Evolutionary conservation across 2,888 invertebrate genomes (phyloP).

Genomic region (Elysia crispata): DNA sequence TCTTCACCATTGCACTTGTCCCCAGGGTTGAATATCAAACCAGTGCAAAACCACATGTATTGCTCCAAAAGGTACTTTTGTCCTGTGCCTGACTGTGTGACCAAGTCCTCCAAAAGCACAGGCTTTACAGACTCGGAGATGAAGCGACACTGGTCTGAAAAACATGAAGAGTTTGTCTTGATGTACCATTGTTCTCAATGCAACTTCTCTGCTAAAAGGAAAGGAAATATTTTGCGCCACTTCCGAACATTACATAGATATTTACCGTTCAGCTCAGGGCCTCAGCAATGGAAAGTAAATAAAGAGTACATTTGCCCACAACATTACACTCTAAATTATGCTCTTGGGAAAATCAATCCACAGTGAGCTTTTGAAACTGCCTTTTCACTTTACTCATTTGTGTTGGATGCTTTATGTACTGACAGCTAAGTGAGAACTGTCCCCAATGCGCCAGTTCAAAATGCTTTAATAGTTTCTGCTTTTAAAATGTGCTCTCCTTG

Average conservation of each 20-base stretch:
- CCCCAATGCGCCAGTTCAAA: too few relatives aligned
- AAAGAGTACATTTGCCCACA: slow-evolving; percentile 39
- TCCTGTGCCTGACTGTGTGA: slow-evolving; percentile 44
- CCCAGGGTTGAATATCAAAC: slow-evolving; percentile 17
- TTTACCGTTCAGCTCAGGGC: background rate
- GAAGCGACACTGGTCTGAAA: slow-evolving; percentile 47
- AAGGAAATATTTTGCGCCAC: slow-evolving; percentile 37
- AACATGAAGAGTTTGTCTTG: slow-evolving; percentile 40
- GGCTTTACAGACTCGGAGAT: slow-evolving; percentile 44
- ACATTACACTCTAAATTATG: slow-evolving; percentile 37
- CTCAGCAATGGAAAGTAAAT: slow-evolving; percentile 24
- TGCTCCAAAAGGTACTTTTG: slow-evolving; percentile 40
- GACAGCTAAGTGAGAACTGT: too few relatives aligned
- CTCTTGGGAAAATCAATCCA: background rate
- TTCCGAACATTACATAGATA: slow-evolving; percentile 36
- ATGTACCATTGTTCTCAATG: slow-evolving; percentile 39
- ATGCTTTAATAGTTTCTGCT: too few relatives aligned
- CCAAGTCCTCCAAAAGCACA: slow-evolving; percentile 14
- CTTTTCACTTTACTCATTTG: too few relatives aligned
- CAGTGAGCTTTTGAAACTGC: too few relatives aligned
- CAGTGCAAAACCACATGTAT: background rate
- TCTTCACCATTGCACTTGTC: too few relatives aligned
- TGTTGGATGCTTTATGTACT: too few relatives aligned
- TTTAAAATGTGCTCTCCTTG: too few relatives aligned
- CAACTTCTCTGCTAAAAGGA: slow-evolving; percentile 32